Conservation (phyloP, 2,888 invertebrate species). For the Itoplectis maculator region DNA sequence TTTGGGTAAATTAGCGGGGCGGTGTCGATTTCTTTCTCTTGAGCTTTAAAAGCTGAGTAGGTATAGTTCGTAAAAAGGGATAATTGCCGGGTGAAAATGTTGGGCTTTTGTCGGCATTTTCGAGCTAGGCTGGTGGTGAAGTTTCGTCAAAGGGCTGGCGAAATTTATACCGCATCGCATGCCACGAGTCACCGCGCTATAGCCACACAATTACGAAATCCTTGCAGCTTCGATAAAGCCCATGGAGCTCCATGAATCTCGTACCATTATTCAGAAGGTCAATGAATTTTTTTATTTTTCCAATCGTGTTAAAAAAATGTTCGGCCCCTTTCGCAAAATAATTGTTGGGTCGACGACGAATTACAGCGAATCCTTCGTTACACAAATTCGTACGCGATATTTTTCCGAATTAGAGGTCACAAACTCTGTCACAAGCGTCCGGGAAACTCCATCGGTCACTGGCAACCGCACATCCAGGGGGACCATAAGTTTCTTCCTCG, state of each 20-base stretch:
- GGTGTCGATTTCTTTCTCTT: background rate
- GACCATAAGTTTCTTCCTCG: background rate
- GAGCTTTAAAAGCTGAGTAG: background rate
- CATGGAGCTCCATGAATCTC: no score
- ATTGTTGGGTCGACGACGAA: background rate
- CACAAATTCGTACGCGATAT: background rate
- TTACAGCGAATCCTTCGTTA: background rate
- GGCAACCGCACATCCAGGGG: constrained; percentile 15
- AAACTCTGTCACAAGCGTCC: constrained; percentile 22
- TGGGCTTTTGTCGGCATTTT: background rate
- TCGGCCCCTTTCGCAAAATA: background rate
- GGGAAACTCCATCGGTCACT: constrained; percentile 42
- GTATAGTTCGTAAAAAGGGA: background rate
- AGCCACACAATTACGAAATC: constrained; percentile 1
- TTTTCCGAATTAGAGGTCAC: constrained; percentile 6
- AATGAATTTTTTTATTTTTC: no score
- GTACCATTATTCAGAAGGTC: no score
- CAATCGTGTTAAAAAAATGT: background rate
- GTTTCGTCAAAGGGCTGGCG: background rate
- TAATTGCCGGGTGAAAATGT: background rate
- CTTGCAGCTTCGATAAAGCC: background rate
- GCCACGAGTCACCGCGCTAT: background rate
- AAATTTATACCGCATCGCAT: background rate
- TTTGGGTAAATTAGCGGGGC: background rate
- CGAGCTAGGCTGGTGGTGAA: background rate